phyloP scores from a whole-genome alignment of 2,797 vertebrate species.

The Tapera naevia region DNA sequence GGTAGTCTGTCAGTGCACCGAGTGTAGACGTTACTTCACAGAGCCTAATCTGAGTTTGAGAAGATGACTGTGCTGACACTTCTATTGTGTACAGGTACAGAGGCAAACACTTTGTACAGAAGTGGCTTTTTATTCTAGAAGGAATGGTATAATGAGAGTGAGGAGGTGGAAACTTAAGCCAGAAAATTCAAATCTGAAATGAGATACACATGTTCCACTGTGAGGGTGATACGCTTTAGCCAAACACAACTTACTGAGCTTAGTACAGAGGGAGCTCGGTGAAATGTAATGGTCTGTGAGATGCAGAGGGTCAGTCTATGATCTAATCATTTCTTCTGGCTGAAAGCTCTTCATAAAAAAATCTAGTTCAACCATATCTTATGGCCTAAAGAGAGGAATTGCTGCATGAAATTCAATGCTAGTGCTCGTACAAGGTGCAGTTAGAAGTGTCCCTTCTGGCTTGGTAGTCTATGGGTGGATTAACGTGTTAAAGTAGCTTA shows the following conservation, averaged over 20 bases:
- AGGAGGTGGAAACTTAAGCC: constrained; percentile 17
- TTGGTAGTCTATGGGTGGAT: constrained; percentile 32
- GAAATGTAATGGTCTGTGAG: constrained; percentile 55
- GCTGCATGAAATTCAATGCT: constrained; percentile 33
- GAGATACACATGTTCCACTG: constrained; percentile 55
- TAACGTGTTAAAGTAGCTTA: constrained; percentile 28
- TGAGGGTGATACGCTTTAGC: constrained; percentile 43
- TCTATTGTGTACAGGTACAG: neutral
- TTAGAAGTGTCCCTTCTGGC: constrained; percentile 42
- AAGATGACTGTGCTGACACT: neutral
- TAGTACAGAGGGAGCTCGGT: constrained; percentile 2
- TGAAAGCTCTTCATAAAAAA: constrained; percentile 57
- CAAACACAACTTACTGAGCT: constrained; percentile 51
- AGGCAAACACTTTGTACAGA: neutral
- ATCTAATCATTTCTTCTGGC: constrained; percentile 63
- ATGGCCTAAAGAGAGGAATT: constrained; percentile 18
- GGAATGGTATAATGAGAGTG: constrained; percentile 5
- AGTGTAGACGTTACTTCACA: neutral
- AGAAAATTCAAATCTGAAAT: constrained; percentile 56
- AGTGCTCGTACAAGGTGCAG: neutral
- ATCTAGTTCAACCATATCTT: constrained; percentile 44
- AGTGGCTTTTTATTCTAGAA: constrained; percentile 11
- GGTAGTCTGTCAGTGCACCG: neutral
- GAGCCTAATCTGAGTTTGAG: neutral
- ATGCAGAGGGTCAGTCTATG: constrained; percentile 51